Base-by-base conservation (phyloP, 2,888 invertebrate genomes). In the Lordiphosa andalusiaca region DNA sequence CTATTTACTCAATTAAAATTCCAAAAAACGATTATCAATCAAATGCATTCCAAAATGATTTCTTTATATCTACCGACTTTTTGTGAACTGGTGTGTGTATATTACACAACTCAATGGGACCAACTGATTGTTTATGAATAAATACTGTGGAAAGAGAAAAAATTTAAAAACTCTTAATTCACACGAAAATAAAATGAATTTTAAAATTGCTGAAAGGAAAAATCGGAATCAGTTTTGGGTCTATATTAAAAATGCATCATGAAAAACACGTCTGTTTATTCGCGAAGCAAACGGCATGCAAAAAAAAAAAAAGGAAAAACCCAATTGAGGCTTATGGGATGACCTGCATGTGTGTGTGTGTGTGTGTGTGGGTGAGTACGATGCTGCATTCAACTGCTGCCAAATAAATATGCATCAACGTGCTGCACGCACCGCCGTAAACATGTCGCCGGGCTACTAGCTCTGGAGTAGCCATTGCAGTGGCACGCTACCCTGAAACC, bases 241-340 rank as follows among this genome's bases (percentile, higher is more conserved):
- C 62, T 69, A 47, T 77, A 77, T 76, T 81, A 81, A 74, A 76
- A 81, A 81, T 81, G 63, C 65, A 81, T 81, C 77, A 72, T 72
- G 58, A 76, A 76, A 76, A 76, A 81, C 67, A 73, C 69, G 74
- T 74, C 55, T 70, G 77, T 64, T 81, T 71, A 73, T 63, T 71
- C 44, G 44, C 33, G 44, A 30, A 7, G 30, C 30, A 30, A 30
- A 7, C 30, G 30, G 30, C 6, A 25, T 6, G 9, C 30, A 13
- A 42, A 42, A 16, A 16, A 2, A 16, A 16, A 16, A 16, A 1
- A 16, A 16, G 2, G 2, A 16, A 44, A 30, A 42, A 41, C 12
- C 48, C 57, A 49, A 44, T 55, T 42, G 35, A 46, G 52, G 53
- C 61, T 65, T 65, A 61, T 46, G 37, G 52, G 61, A 61, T 16